These are phyloP conservation scores for Epinotia nisella DNA, from an alignment of 2,888 invertebrate species.

Conservation along the genomic window DNA sequence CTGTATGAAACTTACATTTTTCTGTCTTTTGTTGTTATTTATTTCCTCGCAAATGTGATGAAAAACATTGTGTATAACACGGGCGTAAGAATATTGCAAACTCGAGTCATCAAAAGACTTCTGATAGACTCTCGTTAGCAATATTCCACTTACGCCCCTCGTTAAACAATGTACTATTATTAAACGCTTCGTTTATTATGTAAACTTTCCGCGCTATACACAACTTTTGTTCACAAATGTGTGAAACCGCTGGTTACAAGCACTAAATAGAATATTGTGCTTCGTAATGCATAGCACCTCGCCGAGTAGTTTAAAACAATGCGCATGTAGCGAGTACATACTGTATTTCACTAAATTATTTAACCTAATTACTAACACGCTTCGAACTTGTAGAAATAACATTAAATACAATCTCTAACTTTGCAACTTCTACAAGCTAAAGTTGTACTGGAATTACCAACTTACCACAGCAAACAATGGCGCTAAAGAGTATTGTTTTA, in stretches of 20 bases:
- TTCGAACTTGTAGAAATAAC: slow-evolving; percentile 12
- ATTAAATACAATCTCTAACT: slow-evolving; percentile 15
- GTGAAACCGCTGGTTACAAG: background rate
- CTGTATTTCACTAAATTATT: background rate
- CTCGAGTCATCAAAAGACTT: too few relatives aligned
- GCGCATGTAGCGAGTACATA: background rate
- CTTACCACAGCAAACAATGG: slow-evolving; percentile 27
- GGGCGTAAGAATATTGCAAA: too few relatives aligned
- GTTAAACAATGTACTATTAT: too few relatives aligned
- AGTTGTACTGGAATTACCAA: slow-evolving; percentile 28
- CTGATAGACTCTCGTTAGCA: too few relatives aligned
- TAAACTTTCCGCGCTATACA: background rate
- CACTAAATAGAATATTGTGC: background rate
- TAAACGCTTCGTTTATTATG: background rate
- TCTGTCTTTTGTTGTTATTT: too few relatives aligned
- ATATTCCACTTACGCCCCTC: too few relatives aligned
- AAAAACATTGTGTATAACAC: too few relatives aligned
- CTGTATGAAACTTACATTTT: too few relatives aligned
- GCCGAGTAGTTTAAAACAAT: background rate
- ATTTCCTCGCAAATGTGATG: too few relatives aligned
- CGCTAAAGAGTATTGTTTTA: slow-evolving; percentile 36
- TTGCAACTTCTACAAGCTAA: slow-evolving; percentile 11
- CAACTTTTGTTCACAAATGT: background rate
- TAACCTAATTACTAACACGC: background rate
- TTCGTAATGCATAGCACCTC: background rate